A percentile compares a stretch with the other conserved stretches of the same genome.
Conservation (phyloP, 2,888 invertebrate genomes). For the Ditula angustiorana region DNA sequence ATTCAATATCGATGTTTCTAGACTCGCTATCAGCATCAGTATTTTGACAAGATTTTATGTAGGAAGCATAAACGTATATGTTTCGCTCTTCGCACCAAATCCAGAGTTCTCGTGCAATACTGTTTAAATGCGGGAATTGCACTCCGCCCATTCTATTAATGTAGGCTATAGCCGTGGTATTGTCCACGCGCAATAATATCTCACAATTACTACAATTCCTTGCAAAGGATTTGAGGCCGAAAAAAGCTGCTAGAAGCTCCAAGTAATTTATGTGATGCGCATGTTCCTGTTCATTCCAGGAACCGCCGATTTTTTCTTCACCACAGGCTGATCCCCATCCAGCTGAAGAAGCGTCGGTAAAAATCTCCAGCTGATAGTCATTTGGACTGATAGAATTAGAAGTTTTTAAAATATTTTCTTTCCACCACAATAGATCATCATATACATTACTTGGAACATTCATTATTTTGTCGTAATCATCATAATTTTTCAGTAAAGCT, state of each 20-base stretch:
- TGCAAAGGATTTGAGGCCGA: conserved; percentile 2
- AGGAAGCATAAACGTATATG: background rate
- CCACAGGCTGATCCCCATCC: background rate
- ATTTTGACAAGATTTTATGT: conserved; percentile 1
- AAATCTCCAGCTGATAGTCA: background rate
- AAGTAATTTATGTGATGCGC: conserved; percentile 6
- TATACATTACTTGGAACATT: conserved; percentile 11
- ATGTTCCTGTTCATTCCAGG: background rate
- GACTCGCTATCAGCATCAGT: background rate
- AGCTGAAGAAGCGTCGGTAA: background rate
- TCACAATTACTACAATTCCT: background rate
- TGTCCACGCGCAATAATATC: conserved; percentile 8
- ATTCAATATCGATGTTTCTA: conserved; percentile 1
- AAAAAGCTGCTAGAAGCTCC: background rate
- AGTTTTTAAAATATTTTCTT: conserved; percentile 12
- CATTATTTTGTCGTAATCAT: conserved; percentile 36
- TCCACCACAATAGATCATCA: conserved; percentile 38
- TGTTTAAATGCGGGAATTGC: background rate
- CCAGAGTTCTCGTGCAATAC: conserved; percentile 2
- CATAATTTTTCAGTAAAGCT: conserved; percentile 15
- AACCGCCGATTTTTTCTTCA: background rate
- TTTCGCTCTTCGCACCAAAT: conserved; percentile 4
- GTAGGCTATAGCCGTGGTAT: conserved; percentile 4
- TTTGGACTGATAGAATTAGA: conserved; percentile 12
- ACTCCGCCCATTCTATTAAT: background rate